These are phyloP conservation scores for Ligdia adustata DNA, from an alignment of 2,888 invertebrate genomes.

Conservation along the genomic window DNA sequence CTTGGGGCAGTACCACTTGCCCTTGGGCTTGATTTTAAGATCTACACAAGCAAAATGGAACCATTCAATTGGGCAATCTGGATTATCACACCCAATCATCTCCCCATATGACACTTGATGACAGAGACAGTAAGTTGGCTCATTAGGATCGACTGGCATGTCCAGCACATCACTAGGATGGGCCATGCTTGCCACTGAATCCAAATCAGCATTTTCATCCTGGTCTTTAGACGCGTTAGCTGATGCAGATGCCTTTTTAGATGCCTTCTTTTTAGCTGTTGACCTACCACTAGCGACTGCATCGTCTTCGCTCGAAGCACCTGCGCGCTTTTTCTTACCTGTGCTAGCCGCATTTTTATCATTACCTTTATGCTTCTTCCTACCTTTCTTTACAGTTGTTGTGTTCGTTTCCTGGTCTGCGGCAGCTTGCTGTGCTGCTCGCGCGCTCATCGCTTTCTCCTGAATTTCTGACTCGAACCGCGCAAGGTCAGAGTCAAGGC, in stretches of 20 bases:
- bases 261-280: conserved; percentile 72
- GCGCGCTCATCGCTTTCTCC: conserved; percentile 93
- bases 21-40: conserved; percentile 95
- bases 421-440: conserved; percentile 83
- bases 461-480: conserved; percentile 98
- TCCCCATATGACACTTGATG: conserved; percentile 98
- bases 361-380: conserved; percentile 73
- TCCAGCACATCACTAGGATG: conserved; percentile 96
- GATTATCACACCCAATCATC: conserved; percentile 98
- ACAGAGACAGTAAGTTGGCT: conserved; percentile 98
- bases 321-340: conserved; percentile 81
- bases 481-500: conserved; percentile 97
- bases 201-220: conserved; percentile 77
- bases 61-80: conserved; percentile 96
- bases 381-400: conserved; percentile 74
- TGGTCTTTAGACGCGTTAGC: conserved; percentile 68
- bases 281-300: conserved; percentile 66
- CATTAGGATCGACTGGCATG: conserved; percentile 98
- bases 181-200: conserved; percentile 84
- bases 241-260: conserved; percentile 66
- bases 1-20: conserved; percentile 98
- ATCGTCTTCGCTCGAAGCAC: conserved; percentile 81
- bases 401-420: conserved; percentile 74
- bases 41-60: conserved; percentile 98
- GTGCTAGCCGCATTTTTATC: conserved; percentile 67